Evolutionary conservation across 2,888 invertebrate genomes (phyloP).

Genomic region (Cerastis rubricosa): DNA sequence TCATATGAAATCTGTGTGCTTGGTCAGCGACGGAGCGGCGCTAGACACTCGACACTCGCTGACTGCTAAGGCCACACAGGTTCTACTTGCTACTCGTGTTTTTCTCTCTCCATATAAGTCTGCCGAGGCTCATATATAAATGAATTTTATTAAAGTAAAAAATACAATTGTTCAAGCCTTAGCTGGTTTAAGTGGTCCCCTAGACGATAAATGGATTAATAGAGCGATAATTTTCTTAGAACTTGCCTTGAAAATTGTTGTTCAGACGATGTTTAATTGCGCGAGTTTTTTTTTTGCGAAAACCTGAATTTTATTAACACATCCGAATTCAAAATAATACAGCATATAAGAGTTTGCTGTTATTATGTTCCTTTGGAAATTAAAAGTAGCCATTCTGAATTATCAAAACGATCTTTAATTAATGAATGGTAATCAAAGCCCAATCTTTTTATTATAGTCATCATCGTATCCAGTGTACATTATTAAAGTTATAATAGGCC

Average conservation of each 20-base stretch:
- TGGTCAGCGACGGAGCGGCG: slow-evolving; percentile 79
- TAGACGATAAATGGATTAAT: slow-evolving; percentile 65
- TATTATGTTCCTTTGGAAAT: slow-evolving; percentile 17
- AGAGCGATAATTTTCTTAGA: slow-evolving; percentile 65
- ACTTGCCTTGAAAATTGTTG: slow-evolving; percentile 53
- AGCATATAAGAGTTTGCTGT: slow-evolving; percentile 12
- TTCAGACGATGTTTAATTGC: slow-evolving; percentile 40
- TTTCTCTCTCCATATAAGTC: slow-evolving; percentile 77
- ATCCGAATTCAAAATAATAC: slow-evolving; percentile 35
- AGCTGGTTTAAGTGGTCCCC: slow-evolving; percentile 55
- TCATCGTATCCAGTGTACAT: slow-evolving; percentile 14
- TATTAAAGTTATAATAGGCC: slow-evolving; percentile 33
- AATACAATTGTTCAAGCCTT: slow-evolving; percentile 66
- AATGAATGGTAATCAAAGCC: slow-evolving; percentile 35
- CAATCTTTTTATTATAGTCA: slow-evolving; percentile 45
- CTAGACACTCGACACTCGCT: slow-evolving; percentile 82
- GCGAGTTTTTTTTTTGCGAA: slow-evolving; percentile 42
- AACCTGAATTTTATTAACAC: slow-evolving; percentile 54
- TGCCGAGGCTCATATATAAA: slow-evolving; percentile 70
- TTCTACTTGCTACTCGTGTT: slow-evolving; percentile 72
- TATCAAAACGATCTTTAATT: slow-evolving; percentile 16
- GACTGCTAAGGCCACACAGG: slow-evolving; percentile 80
- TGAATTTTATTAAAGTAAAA: slow-evolving; percentile 76
- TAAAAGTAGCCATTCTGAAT: slow-evolving; percentile 28
- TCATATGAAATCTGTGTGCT: slow-evolving; percentile 81